Evolutionary conservation across 2,113 vertebrate species (phyloP).

Genomic region (Hyaena hyaena): DNA sequence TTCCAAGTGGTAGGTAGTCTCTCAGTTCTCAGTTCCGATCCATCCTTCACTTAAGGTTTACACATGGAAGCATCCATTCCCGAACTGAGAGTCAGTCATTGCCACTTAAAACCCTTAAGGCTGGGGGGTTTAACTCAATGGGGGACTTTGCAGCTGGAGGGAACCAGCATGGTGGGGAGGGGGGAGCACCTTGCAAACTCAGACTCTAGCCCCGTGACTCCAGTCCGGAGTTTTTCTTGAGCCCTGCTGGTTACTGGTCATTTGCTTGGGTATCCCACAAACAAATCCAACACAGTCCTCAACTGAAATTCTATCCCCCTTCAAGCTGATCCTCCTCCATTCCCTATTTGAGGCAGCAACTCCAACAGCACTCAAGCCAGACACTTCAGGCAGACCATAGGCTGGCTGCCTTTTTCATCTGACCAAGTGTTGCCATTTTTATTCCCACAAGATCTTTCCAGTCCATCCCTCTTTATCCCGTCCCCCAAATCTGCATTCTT

Average conservation of each 20-base stretch:
- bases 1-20: neutral
- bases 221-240: neutral
- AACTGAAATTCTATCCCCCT: neutral
- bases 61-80: neutral
- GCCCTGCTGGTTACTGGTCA: neutral
- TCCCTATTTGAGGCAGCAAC: neutral
- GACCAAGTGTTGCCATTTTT: neutral
- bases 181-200: neutral
- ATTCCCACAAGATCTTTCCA: neutral
- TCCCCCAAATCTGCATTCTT: neutral
- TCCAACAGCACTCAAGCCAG: neutral
- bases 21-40: neutral
- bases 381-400: neutral
- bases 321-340: neutral
- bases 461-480: neutral
- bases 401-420: neutral
- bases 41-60: neutral
- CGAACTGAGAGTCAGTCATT: neutral
- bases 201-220: neutral
- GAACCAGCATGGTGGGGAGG: neutral
- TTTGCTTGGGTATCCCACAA: neutral
- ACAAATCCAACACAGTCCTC: neutral
- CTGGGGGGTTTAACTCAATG: neutral
- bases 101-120: neutral
- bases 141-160: neutral